phyloP scores from a whole-genome alignment of 2,888 invertebrate genomes.

The Pseudococcus viburni region DNA sequence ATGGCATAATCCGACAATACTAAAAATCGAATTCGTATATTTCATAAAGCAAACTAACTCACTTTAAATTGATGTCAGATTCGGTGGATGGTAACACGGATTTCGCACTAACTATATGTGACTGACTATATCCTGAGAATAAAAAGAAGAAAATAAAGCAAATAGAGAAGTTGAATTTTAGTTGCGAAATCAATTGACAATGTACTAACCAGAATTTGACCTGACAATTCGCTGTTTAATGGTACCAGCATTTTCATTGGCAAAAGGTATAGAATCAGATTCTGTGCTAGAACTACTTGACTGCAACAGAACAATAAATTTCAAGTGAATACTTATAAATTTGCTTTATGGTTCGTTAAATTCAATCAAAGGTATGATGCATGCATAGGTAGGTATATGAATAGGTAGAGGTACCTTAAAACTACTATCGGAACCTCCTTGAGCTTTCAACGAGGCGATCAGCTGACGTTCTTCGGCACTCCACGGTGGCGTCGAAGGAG shows the following conservation, averaged over 20 bases:
- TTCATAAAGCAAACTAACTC: not conserved
- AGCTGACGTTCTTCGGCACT: constrained; percentile 72
- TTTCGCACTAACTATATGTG: constrained; percentile 36
- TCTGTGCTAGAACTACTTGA: constrained; percentile 92
- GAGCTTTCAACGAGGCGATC: constrained; percentile 71
- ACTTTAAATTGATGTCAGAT: constrained; percentile 35
- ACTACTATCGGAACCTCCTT: constrained; percentile 86
- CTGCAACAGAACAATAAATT: constrained; percentile 72
- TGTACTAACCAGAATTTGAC: constrained; percentile 68
- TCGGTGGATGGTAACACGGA: constrained; percentile 16
- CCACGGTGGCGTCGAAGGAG: constrained; percentile 78
- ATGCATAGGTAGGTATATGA: too few relatives aligned
- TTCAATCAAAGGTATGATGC: too few relatives aligned
- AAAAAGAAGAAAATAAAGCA: not conserved
- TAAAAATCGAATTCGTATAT: too few relatives aligned
- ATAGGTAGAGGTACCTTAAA: constrained; percentile 77
- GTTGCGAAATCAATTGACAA: too few relatives aligned
- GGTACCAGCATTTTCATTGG: constrained; percentile 98
- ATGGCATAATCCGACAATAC: too few relatives aligned
- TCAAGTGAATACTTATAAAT: too few relatives aligned
- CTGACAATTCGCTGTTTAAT: constrained; percentile 86
- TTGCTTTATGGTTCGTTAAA: too few relatives aligned
- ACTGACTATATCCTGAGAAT: not conserved
- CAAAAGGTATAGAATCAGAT: constrained; percentile 96
- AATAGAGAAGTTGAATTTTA: not conserved